A percentile compares a stretch with the other conserved stretches of the same genome.
Conservation (phyloP, 2,797 vertebrate species). For the Gastrophryne carolinensis region DNA sequence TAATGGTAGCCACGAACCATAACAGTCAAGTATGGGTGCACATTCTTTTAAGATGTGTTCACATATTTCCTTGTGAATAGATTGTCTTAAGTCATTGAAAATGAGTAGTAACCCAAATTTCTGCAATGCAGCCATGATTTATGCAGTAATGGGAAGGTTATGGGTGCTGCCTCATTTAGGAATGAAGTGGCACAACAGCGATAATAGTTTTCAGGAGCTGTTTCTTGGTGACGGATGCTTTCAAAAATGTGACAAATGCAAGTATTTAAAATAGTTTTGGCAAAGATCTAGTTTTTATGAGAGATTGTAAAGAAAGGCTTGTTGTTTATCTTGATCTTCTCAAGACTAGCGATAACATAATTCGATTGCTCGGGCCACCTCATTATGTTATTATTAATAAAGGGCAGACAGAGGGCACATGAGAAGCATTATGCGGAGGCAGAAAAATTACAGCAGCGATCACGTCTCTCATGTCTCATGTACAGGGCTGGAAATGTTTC, state of each 20-base stretch:
- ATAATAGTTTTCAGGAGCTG: conserved; percentile 36
- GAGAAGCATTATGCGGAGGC: not conserved
- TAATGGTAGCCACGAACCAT: not conserved
- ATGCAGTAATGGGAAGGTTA: not conserved
- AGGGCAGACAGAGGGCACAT: conserved; percentile 24
- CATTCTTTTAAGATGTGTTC: not conserved
- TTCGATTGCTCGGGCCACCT: conserved; percentile 35
- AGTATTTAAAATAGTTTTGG: conserved; percentile 45
- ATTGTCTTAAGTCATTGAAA: not conserved
- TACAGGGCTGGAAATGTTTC: no score
- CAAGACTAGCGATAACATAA: conserved; percentile 40
- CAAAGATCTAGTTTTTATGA: conserved; percentile 33
- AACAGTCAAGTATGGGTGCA: not conserved
- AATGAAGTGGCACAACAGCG: not conserved
- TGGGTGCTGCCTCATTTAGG: conserved; percentile 10
- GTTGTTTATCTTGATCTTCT: conserved; percentile 44
- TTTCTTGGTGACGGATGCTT: conserved; percentile 36
- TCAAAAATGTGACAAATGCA: conserved; percentile 28
- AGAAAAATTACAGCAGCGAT: not conserved
- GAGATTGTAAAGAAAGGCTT: conserved; percentile 26
- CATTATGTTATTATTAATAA: conserved; percentile 42
- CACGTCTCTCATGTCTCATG: no score
- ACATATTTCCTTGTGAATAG: not conserved
- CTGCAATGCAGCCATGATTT: not conserved
- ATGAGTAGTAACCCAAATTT: not conserved